Percentiles rank a stretch among this genome's conserved stretches.
phyloP scores from a whole-genome alignment of 1,140 invertebrate genomes.

The Megalopta genalis region DNA sequence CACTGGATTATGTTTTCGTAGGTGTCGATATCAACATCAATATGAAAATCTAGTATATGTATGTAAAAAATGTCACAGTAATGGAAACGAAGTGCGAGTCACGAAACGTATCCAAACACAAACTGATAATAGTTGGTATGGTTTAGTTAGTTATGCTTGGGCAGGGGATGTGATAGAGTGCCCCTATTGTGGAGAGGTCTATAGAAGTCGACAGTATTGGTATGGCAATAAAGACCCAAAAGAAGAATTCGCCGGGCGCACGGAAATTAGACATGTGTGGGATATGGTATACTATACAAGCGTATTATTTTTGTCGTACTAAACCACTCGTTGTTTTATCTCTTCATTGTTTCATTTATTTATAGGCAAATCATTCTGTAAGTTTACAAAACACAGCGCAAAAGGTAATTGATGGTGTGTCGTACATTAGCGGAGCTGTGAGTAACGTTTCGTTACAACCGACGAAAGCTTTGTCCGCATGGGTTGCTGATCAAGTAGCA shows the following conservation, averaged over 20 bases:
- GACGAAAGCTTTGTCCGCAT: conserved; percentile 85
- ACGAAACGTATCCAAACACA: conserved; percentile 82
- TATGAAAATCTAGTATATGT: conserved; percentile 89
- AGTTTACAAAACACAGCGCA: conserved; percentile 86
- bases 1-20: conserved; percentile 36
- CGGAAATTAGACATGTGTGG: conserved; percentile 91
- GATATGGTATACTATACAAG: conserved; percentile 82
- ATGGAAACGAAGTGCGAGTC: conserved; percentile 84
- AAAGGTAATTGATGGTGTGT: conserved; percentile 87
- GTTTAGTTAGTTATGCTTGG: conserved; percentile 89
- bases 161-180: conserved; percentile 91
- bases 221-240: conserved; percentile 91
- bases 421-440: conserved; percentile 86
- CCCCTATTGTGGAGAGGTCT: conserved; percentile 90
- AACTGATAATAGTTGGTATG: conserved; percentile 86
- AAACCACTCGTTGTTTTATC: neutral
- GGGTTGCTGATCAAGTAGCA: conserved; percentile 88
- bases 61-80: conserved; percentile 84
- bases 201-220: conserved; percentile 91
- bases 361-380: conserved; percentile 66
- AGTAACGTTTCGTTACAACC: conserved; percentile 86
- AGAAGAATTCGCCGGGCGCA: conserved; percentile 84
- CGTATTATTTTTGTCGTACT: neutral
- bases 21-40: conserved; percentile 88
- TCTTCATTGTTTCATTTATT: neutral